Percentiles rank a stretch among this genome's conserved stretches.
Conservation (phyloP, 2,113 vertebrate genomes). For the Tinamus guttatus region DNA sequence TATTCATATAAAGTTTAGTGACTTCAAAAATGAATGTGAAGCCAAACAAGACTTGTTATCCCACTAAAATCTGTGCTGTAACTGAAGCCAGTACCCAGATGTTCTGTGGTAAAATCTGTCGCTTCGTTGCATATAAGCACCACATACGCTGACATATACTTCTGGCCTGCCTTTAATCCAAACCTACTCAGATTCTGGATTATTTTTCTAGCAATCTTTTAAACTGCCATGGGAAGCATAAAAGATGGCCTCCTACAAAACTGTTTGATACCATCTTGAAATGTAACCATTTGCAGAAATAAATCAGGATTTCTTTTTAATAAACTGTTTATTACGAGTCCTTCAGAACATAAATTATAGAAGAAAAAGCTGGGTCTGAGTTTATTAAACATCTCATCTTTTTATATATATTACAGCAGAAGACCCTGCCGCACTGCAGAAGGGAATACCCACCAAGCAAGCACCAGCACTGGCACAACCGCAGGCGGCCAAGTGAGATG, state of each 20-base stretch:
- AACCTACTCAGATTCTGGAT: background rate
- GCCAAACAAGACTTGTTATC: conserved; percentile 53
- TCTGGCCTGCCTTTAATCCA: conserved; percentile 16
- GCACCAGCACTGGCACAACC: background rate
- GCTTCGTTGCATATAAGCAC: background rate
- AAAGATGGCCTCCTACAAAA: conserved; percentile 12
- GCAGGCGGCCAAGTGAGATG: rapidly evolving
- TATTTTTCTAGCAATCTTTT: conserved; percentile 57
- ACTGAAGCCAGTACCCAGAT: conserved; percentile 65
- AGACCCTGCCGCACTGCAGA: background rate
- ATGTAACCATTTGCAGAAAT: conserved; percentile 31
- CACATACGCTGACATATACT: background rate
- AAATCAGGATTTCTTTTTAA: conserved; percentile 52
- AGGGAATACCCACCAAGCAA: rapidly evolving
- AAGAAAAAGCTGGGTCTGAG: background rate
- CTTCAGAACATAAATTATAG: background rate
- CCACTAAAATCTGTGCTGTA: conserved; percentile 57
- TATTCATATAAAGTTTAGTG: conserved; percentile 33
- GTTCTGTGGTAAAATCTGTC: conserved; percentile 47
- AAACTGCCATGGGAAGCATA: conserved; percentile 45
- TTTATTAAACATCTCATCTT: conserved; percentile 45
- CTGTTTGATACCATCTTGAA: conserved; percentile 2
- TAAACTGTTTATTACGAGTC: conserved; percentile 53
- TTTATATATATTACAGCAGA: background rate
- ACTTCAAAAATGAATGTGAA: conserved; percentile 50